Conservation (phyloP, 2,113 vertebrate species). For the Megaceryle torquata region DNA sequence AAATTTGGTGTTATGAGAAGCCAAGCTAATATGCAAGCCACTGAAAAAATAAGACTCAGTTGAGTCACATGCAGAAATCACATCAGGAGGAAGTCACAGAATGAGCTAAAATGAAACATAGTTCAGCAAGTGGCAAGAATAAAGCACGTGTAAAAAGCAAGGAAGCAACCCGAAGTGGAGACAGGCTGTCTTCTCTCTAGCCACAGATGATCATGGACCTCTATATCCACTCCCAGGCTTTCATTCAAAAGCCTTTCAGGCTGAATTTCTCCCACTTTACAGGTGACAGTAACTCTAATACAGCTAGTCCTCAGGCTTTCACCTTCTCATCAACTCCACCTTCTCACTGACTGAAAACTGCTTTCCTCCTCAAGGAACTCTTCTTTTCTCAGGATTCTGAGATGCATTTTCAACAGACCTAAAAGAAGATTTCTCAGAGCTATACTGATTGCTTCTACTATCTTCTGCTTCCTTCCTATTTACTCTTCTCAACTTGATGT, state of each 20-base stretch:
- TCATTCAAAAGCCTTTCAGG: background rate
- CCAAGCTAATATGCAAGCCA: background rate
- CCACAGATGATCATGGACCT: background rate
- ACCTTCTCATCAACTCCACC: background rate
- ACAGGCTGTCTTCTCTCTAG: background rate
- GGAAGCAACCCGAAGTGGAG: background rate
- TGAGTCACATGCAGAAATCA: slow-evolving; percentile 3
- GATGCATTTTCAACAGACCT: background rate
- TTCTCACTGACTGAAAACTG: background rate
- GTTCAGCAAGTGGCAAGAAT: background rate
- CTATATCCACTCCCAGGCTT: background rate
- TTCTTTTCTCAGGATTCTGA: background rate
- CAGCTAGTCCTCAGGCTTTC: background rate
- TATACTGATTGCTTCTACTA: background rate
- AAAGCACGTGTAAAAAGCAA: background rate
- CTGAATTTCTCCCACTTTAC: background rate
- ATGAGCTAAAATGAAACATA: background rate
- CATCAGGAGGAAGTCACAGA: slow-evolving; percentile 18
- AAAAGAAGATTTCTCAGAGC: background rate
- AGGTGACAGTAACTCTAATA: background rate
- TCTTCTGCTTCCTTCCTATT: background rate
- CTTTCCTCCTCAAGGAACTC: background rate
- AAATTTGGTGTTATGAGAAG: background rate
- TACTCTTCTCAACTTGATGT: background rate
- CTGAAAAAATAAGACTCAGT: background rate